Percentiles rank a stretch among this genome's conserved stretches.
Conservation (phyloP, 92 coral and sea anemone genomes). For the Scolanthus callimorphus region DNA sequence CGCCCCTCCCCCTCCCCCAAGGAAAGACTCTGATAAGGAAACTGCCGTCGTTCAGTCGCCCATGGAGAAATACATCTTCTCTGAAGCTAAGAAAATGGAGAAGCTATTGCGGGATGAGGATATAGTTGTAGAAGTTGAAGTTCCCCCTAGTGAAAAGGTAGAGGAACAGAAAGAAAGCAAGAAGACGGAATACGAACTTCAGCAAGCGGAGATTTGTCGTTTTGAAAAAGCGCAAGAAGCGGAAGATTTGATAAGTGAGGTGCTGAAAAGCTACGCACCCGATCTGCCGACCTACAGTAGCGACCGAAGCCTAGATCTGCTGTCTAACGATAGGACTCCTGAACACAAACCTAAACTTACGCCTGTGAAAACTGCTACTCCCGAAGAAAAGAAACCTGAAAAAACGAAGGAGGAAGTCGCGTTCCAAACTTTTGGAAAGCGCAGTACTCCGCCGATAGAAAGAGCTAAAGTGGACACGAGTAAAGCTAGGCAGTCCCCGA, state of each 20-base stretch:
- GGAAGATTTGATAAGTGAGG: conserved; percentile 58
- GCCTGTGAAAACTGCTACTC: background rate
- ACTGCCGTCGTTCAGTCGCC: conserved; percentile 30
- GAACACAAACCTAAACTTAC: conserved; percentile 1
- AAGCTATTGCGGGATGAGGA: conserved; percentile 71
- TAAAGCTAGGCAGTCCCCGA: background rate
- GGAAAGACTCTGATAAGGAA: conserved; percentile 23
- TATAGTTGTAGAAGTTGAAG: conserved; percentile 55
- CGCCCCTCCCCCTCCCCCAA: conserved; percentile 60
- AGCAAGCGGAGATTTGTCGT: conserved; percentile 26
- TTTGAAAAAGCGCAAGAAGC: conserved; percentile 39
- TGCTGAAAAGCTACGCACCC: conserved; percentile 64
- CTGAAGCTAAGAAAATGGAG: conserved; percentile 80
- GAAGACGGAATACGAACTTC: conserved; percentile 3
- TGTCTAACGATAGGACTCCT: conserved; percentile 1
- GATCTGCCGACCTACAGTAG: conserved; percentile 16
- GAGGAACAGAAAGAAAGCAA: conserved; percentile 6
- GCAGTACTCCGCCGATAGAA: conserved; percentile 1
- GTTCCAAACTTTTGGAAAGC: conserved; percentile 63
- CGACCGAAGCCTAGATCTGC: background rate
- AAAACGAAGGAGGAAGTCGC: conserved; percentile 32
- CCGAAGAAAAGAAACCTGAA: conserved; percentile 1
- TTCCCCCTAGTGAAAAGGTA: conserved; percentile 6
- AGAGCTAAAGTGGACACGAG: background rate
- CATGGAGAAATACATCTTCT: conserved; percentile 53